Percentiles rank a stretch among this genome's conserved stretches.
phyloP scores from a whole-genome alignment of 2,113 vertebrate species.

The Puntigrus tetrazona region DNA sequence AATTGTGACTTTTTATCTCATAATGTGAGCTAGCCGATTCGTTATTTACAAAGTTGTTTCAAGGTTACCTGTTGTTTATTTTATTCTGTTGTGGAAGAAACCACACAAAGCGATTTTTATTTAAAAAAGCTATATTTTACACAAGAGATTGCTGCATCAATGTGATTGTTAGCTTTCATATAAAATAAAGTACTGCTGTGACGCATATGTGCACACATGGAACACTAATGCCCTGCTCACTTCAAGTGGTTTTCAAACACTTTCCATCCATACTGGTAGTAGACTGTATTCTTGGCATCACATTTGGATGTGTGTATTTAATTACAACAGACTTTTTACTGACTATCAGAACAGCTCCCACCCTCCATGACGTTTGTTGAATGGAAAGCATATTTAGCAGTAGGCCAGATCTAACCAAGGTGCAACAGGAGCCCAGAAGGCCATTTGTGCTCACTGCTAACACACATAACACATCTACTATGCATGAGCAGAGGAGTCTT shows the following conservation, averaged over 20 bases:
- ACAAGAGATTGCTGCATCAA: too few species aligned
- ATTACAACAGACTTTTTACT: not conserved
- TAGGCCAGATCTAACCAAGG: not conserved
- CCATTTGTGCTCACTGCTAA: conserved; percentile 1
- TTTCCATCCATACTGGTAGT: too few species aligned
- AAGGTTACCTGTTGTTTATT: too few species aligned
- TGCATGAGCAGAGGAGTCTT: not conserved
- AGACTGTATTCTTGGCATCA: not conserved
- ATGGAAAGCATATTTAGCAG: not conserved
- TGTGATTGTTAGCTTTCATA: too few species aligned
- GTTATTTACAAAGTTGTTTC: too few species aligned
- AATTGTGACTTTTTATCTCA: too few species aligned
- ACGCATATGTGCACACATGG: not conserved
- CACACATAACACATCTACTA: not conserved
- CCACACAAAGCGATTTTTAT: too few species aligned
- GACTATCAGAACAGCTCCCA: not conserved
- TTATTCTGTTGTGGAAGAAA: too few species aligned
- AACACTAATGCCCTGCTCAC: not conserved
- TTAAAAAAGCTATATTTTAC: too few species aligned
- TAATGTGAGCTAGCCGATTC: too few species aligned
- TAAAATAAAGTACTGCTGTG: too few species aligned
- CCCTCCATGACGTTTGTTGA: not conserved
- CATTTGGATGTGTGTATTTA: not conserved
- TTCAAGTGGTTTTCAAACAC: not conserved
- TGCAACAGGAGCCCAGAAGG: conserved; percentile 10